Percentiles rank a stretch among this genome's conserved stretches.
phyloP scores from a whole-genome alignment of 2,888 invertebrate species.

The Polia nebulosa region DNA sequence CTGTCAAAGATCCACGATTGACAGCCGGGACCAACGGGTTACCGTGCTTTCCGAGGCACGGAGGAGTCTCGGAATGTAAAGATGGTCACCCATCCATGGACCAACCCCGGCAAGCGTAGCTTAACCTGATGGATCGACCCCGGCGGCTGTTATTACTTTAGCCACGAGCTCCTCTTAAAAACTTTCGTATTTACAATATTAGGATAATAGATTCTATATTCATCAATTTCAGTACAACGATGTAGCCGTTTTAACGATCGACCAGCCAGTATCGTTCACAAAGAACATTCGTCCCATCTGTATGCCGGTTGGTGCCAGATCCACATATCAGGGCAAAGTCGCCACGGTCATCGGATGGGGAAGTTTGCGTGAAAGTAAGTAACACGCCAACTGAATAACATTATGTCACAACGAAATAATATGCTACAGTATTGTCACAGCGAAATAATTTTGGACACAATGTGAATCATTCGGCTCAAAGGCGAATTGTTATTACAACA shows the following conservation, averaged over 20 bases:
- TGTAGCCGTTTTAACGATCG: conserved; percentile 95
- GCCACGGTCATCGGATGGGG: conserved; percentile 98
- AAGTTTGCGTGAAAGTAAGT: conserved; percentile 94
- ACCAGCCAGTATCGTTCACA: conserved; percentile 94
- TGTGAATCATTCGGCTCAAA: conserved; percentile 27
- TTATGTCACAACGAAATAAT: neutral
- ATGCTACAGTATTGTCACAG: no score
- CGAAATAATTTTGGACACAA: conserved; percentile 7
- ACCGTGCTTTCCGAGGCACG: no score
- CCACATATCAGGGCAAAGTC: conserved; percentile 92
- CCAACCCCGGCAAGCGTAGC: no score
- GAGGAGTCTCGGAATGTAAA: no score
- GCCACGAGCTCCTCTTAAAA: no score
- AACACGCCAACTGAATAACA: conserved; percentile 6
- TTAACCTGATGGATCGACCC: no score
- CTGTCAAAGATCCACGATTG: no score
- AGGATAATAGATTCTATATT: no score
- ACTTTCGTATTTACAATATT: no score
- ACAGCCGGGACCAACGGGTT: no score
- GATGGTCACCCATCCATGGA: no score
- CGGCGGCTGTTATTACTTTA: no score
- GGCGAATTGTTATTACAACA: conserved; percentile 9
- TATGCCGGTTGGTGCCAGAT: conserved; percentile 92
- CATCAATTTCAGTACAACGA: conserved; percentile 94
- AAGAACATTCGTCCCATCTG: conserved; percentile 95